These are phyloP conservation scores for Drosophila quinaria DNA, from an alignment of 2,888 invertebrate species.

Conservation along the genomic window DNA sequence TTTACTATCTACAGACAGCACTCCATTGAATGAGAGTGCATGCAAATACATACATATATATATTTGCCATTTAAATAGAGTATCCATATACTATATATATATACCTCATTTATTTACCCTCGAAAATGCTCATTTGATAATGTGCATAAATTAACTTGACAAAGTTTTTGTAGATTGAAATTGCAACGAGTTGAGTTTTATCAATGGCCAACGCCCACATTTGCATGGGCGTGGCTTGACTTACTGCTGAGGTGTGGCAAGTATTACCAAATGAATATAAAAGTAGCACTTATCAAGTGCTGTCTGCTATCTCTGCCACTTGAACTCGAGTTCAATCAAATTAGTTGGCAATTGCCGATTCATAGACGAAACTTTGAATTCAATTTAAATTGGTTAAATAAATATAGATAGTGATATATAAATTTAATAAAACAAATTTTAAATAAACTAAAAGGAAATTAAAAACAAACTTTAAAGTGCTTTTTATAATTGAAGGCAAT, in stretches of 20 bases:
- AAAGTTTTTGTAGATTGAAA: conserved; percentile 58
- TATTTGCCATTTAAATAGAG: conserved; percentile 14
- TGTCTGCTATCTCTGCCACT: conserved; percentile 38
- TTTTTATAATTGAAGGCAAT: no score
- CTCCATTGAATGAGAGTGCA: conserved; percentile 60
- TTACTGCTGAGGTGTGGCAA: conserved; percentile 26
- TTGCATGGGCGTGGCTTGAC: conserved; percentile 12
- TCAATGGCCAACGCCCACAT: conserved; percentile 33
- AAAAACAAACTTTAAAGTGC: not conserved
- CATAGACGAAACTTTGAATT: not conserved
- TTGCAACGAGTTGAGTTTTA: conserved; percentile 61
- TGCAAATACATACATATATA: conserved; percentile 38
- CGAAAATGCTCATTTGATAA: conserved; percentile 61
- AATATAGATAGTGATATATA: not conserved
- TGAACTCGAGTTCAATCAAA: conserved; percentile 38
- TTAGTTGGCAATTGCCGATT: conserved; percentile 5
- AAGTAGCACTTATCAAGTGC: conserved; percentile 28
- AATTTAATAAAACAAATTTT: not conserved
- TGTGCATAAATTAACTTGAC: conserved; percentile 75
- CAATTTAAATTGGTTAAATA: no score
- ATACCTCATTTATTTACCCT: conserved; percentile 1
- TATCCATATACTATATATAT: conserved; percentile 30
- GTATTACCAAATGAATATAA: conserved; percentile 23
- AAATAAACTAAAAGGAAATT: not conserved
- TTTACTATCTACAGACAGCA: conserved; percentile 48